Evolutionary conservation across 2,113 vertebrate species (phyloP).

Genomic region (Elephantulus edwardii): DNA sequence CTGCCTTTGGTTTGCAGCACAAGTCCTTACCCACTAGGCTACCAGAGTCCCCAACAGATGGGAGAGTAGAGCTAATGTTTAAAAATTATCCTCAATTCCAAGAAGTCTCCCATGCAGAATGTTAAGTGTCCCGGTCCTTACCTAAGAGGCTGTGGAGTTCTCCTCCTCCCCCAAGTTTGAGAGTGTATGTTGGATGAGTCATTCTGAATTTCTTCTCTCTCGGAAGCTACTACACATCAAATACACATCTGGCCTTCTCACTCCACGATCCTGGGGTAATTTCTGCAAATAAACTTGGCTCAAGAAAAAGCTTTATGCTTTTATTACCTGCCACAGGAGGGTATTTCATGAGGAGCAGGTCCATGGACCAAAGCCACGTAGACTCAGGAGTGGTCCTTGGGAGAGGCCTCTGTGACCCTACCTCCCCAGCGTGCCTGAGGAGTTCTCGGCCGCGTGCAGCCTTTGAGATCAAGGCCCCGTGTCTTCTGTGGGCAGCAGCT

Average conservation of each 20-base stretch:
- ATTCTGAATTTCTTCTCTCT: constrained; percentile 29
- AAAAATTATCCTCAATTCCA: background rate
- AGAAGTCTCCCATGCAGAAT: background rate
- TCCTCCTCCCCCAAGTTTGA: background rate
- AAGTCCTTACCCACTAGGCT: too few relatives aligned
- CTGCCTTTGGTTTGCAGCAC: too few relatives aligned
- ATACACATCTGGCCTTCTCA: constrained; percentile 34
- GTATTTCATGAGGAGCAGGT: background rate
- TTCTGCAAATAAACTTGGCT: constrained; percentile 38
- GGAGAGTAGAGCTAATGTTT: background rate
- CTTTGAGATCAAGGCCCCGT: background rate
- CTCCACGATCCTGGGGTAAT: constrained; percentile 4
- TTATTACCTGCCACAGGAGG: background rate
- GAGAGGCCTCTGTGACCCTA: background rate
- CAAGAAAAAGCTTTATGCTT: background rate
- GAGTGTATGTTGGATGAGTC: background rate
- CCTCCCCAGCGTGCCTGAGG: background rate
- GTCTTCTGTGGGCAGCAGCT: constrained; percentile 20
- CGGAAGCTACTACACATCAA: constrained; percentile 34
- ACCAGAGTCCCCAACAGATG: too few relatives aligned
- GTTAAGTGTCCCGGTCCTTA: background rate
- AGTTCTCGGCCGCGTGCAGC: background rate
- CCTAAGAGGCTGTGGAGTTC: background rate
- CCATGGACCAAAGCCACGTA: background rate
- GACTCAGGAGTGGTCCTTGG: background rate